Conservation (phyloP, 1,140 invertebrate species). For the Bombus turneri region DNA sequence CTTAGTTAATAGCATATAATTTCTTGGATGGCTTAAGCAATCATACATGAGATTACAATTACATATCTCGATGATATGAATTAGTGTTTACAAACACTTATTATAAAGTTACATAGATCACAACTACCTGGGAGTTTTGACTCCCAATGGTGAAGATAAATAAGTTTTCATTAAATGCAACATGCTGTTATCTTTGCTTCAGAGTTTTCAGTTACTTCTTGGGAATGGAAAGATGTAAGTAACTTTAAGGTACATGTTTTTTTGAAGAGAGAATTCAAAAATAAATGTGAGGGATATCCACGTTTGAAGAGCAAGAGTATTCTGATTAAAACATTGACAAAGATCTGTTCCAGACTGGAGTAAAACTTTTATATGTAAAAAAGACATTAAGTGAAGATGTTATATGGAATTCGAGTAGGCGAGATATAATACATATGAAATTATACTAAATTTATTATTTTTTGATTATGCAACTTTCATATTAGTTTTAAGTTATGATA, state of each 20-base stretch:
- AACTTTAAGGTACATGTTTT: conserved; percentile 45
- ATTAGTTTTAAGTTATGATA: not conserved
- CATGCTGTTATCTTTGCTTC: conserved; percentile 70
- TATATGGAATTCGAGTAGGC: conserved; percentile 46
- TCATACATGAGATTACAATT: not conserved
- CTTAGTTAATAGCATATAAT: not conserved
- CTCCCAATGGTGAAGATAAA: not conserved
- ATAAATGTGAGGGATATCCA: conserved; percentile 21
- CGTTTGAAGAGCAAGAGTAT: conserved; percentile 27
- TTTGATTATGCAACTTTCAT: conserved; percentile 59
- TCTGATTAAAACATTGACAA: conserved; percentile 28
- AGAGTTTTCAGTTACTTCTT: conserved; percentile 66
- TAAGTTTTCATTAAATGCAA: conserved; percentile 58
- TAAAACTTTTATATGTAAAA: conserved; percentile 49
- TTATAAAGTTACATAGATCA: not conserved
- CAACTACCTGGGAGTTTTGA: not conserved
- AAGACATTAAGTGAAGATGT: conserved; percentile 39
- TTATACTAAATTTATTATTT: conserved; percentile 44
- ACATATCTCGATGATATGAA: conserved; percentile 3
- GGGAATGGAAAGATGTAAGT: conserved; percentile 59
- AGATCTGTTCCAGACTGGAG: conserved; percentile 44
- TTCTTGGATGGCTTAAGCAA: not conserved
- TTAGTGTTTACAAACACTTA: not conserved
- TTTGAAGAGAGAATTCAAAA: conserved; percentile 29
- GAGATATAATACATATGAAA: conserved; percentile 49